phyloP scores from a whole-genome alignment of 2,113 vertebrate species.

The Turdus rufiventris region DNA sequence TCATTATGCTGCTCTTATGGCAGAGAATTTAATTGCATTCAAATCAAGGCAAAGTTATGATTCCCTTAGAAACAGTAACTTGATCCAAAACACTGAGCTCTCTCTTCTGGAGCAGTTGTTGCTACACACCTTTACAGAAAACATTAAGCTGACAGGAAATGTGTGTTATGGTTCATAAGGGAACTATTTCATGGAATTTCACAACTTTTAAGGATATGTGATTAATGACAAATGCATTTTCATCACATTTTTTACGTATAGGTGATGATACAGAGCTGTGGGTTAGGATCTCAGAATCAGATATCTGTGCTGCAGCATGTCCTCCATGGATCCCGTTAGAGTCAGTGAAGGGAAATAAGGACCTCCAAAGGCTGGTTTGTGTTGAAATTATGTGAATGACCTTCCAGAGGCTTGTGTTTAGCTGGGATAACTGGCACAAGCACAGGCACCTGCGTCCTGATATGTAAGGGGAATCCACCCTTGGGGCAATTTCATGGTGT shows the following conservation, averaged over 20 bases:
- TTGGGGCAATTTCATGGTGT: background rate
- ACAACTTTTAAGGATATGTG: background rate
- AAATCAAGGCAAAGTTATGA: conserved; percentile 6
- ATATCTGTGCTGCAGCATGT: background rate
- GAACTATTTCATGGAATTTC: background rate
- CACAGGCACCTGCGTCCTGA: background rate
- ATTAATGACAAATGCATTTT: background rate
- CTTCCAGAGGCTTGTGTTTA: background rate
- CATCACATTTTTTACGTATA: background rate
- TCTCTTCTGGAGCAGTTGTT: background rate
- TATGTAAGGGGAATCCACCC: background rate
- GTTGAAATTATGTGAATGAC: background rate
- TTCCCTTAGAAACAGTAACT: conserved; percentile 20
- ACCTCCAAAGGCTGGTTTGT: background rate
- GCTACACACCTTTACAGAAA: background rate
- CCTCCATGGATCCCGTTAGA: background rate
- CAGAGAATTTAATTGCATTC: conserved; percentile 7
- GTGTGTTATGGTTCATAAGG: background rate
- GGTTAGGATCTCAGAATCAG: background rate
- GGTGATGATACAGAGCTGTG: background rate
- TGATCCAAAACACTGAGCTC: background rate
- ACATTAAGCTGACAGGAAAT: background rate
- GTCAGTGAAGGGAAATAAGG: background rate
- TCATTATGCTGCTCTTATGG: background rate
- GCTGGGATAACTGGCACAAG: background rate